Evolutionary conservation across 2,113 vertebrate species (phyloP).

Genomic region (Rhinoptilus africanus): DNA sequence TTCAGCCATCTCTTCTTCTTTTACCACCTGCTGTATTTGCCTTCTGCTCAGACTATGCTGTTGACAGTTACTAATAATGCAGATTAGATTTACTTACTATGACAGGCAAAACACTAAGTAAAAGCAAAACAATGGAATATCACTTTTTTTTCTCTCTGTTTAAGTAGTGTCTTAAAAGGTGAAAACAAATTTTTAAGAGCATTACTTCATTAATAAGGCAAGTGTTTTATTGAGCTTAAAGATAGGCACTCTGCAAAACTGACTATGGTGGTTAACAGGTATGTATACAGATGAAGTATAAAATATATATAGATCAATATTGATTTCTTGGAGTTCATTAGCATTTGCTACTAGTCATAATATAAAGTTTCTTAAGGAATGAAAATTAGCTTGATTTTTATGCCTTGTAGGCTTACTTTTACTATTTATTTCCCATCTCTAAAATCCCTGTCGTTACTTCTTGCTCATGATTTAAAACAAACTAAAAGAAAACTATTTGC

Average conservation of each 20-base stretch:
- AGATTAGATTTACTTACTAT: conserved; percentile 73
- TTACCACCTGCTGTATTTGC: conserved; percentile 74
- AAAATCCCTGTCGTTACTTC: not conserved
- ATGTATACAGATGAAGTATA: not conserved
- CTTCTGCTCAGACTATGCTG: conserved; percentile 70
- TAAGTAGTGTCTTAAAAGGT: not conserved
- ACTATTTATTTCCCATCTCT: not conserved
- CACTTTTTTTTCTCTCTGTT: not conserved
- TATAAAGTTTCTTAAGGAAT: not conserved
- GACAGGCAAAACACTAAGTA: conserved; percentile 67
- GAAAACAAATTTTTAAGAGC: not conserved
- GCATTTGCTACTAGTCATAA: not conserved
- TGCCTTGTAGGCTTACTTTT: not conserved
- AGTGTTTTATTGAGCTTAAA: not conserved
- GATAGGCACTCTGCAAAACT: not conserved
- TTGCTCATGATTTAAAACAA: not conserved
- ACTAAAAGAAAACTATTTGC: not conserved
- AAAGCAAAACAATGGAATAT: conserved; percentile 60
- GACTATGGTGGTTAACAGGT: not conserved
- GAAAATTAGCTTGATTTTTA: not conserved
- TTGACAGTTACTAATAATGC: conserved; percentile 79
- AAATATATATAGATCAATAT: not conserved
- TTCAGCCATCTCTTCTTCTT: conserved; percentile 63
- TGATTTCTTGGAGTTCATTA: not conserved
- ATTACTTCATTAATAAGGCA: conserved; percentile 20